phyloP scores from a whole-genome alignment of 1,140 invertebrate species.

The Anoplophora glabripennis region DNA sequence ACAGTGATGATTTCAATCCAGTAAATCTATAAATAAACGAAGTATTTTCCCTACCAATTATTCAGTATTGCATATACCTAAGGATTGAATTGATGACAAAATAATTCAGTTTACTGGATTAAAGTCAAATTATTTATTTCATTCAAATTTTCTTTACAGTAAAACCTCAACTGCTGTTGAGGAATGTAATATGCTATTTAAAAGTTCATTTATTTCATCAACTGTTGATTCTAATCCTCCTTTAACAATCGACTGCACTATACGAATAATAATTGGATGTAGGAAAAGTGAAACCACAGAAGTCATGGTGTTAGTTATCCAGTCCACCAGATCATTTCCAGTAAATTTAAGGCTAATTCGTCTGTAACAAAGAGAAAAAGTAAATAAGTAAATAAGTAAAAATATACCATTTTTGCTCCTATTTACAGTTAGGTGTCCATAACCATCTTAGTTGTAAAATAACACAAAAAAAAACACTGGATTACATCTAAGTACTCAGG shows the following conservation, averaged over 20 bases:
- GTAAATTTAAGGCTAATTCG: conserved; percentile 48
- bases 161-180: neutral
- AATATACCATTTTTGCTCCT: too few relatives aligned
- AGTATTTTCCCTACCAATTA: too few relatives aligned
- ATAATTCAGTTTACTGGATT: too few relatives aligned
- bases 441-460: too few relatives aligned
- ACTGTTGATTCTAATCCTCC: conserved; percentile 16
- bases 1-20: too few relatives aligned
- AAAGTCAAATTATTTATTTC: neutral
- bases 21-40: too few relatives aligned
- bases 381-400: too few relatives aligned
- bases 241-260: conserved; percentile 20
- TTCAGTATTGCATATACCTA: too few relatives aligned
- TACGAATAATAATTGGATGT: conserved; percentile 48
- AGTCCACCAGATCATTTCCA: conserved; percentile 51
- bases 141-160: neutral
- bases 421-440: too few relatives aligned
- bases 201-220: conserved; percentile 14
- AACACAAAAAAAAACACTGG: too few relatives aligned
- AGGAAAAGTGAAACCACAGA: conserved; percentile 48
- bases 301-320: conserved; percentile 51
- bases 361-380: conserved; percentile 18
- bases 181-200: conserved; percentile 9
- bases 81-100: too few relatives aligned
- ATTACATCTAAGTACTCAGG: too few relatives aligned